Conservation (phyloP, 2,113 vertebrate species). For the Heterotilapia buettikoferi region DNA sequence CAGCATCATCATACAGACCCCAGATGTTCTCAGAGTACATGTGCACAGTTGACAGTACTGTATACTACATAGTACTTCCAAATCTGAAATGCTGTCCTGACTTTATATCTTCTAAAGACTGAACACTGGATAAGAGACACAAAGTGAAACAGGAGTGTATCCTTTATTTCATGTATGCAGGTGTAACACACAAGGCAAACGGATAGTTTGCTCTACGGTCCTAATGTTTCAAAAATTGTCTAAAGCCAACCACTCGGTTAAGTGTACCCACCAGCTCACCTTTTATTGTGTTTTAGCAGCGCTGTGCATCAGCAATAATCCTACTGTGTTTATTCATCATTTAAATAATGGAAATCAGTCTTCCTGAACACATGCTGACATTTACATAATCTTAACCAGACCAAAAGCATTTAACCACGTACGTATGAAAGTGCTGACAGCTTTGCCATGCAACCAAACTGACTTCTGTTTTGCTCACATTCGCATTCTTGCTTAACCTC, state of each 20-base stretch:
- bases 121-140: not conserved
- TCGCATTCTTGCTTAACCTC: not conserved
- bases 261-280: not conserved
- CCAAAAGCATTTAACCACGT: not conserved
- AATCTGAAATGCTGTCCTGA: not conserved
- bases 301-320: not conserved
- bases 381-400: not conserved
- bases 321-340: not conserved
- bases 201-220: not conserved
- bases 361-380: not conserved
- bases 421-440: not conserved
- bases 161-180: not conserved
- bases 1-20: not conserved
- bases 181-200: not conserved
- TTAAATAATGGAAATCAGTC: not conserved
- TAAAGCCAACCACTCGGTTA: not conserved
- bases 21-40: not conserved
- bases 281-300: not conserved
- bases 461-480: not conserved
- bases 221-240: not conserved
- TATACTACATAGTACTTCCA: not conserved
- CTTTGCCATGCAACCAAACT: not conserved
- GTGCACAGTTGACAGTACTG: not conserved
- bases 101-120: not conserved
- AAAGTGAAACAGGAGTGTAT: not conserved